Base-by-base conservation (phyloP, 35 echinoderm and acorn worm genomes). In the Nesometra sesokonis region DNA sequence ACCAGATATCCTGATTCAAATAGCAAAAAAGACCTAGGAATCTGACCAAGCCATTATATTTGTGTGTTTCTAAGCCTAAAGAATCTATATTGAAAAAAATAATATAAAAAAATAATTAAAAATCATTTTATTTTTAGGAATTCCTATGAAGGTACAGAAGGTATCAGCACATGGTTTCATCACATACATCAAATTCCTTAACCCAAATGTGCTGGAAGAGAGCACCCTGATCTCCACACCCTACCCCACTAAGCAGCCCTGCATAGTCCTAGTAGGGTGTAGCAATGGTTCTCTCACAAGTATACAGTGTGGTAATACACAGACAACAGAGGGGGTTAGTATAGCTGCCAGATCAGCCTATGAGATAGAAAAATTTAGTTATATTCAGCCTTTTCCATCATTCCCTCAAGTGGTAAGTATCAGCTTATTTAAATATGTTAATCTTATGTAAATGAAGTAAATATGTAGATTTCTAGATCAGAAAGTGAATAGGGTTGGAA, bases 401-500 rank as follows among this genome's bases (percentile, higher is more conserved):
- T 76, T 91, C 17, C 89, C 89, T 5, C 89, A 91, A 80, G 89
- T 91, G 89, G 89, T 91, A 86, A 40, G 89, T 91, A 0, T 40
- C 17, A 32, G 3, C n/a, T 32, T 35, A 11, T 35, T 33, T 83
- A n/a, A n/a, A n/a, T n/a, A n/a, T n/a, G n/a, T n/a, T n/a, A n/a
- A n/a, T n/a, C n/a, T n/a, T n/a, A n/a, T n/a, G n/a, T n/a, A n/a
- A n/a, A n/a, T n/a, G n/a, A n/a, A n/a, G n/a, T n/a, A n/a, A n/a
- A n/a, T n/a, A n/a, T n/a, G n/a, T n/a, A n/a, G n/a, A n/a, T n/a
- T n/a, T n/a, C n/a, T n/a, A n/a, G n/a, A n/a, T n/a, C n/a, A n/a
- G n/a, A n/a, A n/a, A n/a, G n/a, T n/a, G n/a, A n/a, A n/a, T n/a
- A n/a, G n/a, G n/a, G n/a, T n/a, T n/a, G n/a, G n/a, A n/a, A n/a